Evolutionary conservation across 2,113 vertebrate genomes (phyloP), one percentile per base, ranked within the genome.

Genomic region (Alosa alosa): DNA sequence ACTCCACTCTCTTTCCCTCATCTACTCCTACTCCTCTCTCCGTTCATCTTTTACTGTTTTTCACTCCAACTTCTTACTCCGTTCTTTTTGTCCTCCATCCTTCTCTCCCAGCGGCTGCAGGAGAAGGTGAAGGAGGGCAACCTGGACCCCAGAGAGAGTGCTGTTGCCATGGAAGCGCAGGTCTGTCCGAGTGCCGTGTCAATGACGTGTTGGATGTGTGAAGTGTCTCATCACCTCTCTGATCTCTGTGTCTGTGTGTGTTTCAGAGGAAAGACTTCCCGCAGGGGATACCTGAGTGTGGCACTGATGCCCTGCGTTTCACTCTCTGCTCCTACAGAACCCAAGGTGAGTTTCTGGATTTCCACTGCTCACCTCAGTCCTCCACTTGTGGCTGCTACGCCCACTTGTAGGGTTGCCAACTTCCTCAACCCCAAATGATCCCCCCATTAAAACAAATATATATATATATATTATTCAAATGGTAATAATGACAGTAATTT

Each of bases 241-340:
- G 55, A 81, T 68, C 64, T 68, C 1, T 72, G 64, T 72, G 64
- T 72, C 25, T 72, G 64, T 72, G 25, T 72, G 64, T 72, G 64
- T 78, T 82, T 18, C 91, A 98, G 97, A 97, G 90, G 85, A 94
- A 92, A 0, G 97, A 98, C 92, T 98, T 96, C 90, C 97, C 97
- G 0, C 85, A 36, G 0, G 97, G 97, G 22, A 98, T 98, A 83
- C 97, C 97, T 0, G 95, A 96, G 88, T 98, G 97, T 84, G 97
- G 97, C 2, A 97, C 97, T 0, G 97, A 98, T 0, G 97, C 97
- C 0, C 94, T 98, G 85, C 94, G 97, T 8, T 97, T 98, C 15
- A 96, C 97, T 81, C 95, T 98, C 11, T 98, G 97, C 60, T 97
- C 97, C 10, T 96, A 97, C 91, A 97, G 94, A 0, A 93, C 95